These are phyloP conservation scores for Fringilla coelebs DNA, from an alignment of 2,797 vertebrate genomes.

Conservation along the genomic window DNA sequence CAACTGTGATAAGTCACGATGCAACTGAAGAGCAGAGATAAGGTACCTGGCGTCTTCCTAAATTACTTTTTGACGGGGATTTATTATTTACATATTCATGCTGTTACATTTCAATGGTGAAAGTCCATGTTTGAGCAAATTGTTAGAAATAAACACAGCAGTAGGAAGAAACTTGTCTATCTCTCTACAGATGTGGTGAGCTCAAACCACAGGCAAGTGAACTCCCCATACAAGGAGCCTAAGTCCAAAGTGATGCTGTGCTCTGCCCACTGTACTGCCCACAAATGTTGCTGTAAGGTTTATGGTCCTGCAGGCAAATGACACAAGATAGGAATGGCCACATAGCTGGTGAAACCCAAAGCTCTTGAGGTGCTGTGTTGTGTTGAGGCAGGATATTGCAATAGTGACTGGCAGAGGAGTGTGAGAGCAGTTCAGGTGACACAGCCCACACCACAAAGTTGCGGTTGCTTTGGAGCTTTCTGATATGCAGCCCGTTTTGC, in stretches of 20 bases:
- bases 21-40: neutral
- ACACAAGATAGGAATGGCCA: neutral
- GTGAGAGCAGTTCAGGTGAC: neutral
- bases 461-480: neutral
- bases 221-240: neutral
- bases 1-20: conserved; percentile 4
- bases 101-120: neutral
- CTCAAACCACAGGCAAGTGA: neutral
- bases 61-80: neutral
- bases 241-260: fast-evolving
- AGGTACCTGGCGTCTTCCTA: neutral
- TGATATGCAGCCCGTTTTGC: neutral
- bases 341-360: neutral
- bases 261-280: neutral
- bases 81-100: conserved; percentile 14
- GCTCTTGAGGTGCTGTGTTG: neutral
- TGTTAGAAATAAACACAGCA: neutral
- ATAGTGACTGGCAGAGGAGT: neutral
- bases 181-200: neutral
- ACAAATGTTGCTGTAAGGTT: neutral
- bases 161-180: neutral
- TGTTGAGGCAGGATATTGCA: neutral
- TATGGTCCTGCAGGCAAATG: neutral
- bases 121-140: neutral
- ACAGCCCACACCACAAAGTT: neutral